phyloP scores from a whole-genome alignment of 1,140 invertebrate genomes.

The Aporrectodea caliginosa region DNA sequence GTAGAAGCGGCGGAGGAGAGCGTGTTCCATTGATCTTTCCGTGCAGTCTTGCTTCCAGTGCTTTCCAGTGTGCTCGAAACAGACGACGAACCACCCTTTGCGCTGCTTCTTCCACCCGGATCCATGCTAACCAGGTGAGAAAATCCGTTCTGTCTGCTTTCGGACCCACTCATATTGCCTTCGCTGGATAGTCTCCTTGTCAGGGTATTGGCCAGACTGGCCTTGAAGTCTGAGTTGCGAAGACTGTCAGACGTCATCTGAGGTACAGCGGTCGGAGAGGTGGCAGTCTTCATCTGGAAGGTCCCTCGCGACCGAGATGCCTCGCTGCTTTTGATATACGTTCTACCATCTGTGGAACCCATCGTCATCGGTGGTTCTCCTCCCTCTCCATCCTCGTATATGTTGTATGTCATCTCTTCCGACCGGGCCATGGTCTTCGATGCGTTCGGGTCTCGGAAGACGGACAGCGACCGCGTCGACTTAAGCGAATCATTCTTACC shows the following conservation, averaged over 20 bases:
- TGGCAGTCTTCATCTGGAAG: not conserved
- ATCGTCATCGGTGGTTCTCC: not conserved
- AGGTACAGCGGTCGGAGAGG: not conserved
- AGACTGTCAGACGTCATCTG: not conserved
- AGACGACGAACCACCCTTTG: not conserved
- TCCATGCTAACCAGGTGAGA: not conserved
- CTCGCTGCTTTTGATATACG: too few relatives aligned
- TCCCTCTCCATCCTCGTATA: not conserved
- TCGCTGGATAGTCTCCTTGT: not conserved
- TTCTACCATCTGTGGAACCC: too few relatives aligned
- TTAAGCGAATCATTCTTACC: not conserved
- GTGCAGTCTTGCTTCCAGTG: not conserved
- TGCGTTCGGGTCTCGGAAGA: not conserved
- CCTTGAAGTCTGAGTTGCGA: not conserved
- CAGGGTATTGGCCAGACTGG: not conserved
- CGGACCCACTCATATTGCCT: not conserved
- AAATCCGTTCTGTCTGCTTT: not conserved
- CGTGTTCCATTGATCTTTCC: not conserved
- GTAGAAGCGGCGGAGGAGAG: not conserved
- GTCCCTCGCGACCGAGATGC: not conserved
- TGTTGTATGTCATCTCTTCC: not conserved
- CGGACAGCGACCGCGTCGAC: not conserved
- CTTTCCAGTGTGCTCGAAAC: not conserved
- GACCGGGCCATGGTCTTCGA: not conserved
- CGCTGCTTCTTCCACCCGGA: not conserved